Evolutionary conservation across 2,888 invertebrate species (phyloP), one percentile per base, ranked within the genome.

Genomic region (Tetheella fluctuosa): DNA sequence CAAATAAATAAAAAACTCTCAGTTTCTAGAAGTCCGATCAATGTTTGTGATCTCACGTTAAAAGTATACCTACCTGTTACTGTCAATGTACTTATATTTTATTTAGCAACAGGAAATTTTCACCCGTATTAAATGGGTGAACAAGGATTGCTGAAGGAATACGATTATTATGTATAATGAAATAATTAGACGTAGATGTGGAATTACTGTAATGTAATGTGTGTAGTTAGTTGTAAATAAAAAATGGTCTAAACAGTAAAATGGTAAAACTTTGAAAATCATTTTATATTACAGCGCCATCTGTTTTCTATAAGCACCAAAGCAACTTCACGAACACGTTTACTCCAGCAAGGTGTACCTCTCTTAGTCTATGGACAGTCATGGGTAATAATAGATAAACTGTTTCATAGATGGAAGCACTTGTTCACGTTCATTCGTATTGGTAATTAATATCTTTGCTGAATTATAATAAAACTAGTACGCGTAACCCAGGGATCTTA

Each of bases 121-220:
- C 80, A 71, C 56, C 85, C 85, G 0, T 86, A 74, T 60, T 78
- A 66, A 66, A 63, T 85, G 54, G 83, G 79, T 0, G 59, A 71
- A 52, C 72, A 73, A 25, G 85, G 85, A 2, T 20, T 83, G 6
- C 68, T 69, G 54, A 73, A 65, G 34, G 70, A 79, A n/a, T 58
- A 74, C 34, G 76, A 81, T 64, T 65, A 69, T 12, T 17, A 48
- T 48, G 42, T 17, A 2, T 7, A 48, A 17, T 48, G 7, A 48
- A 48, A 17, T 1, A 8, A 20, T 10, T 20, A 1, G 48, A 48
- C 48, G 17, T 17, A 20, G 20, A 48, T 48, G 48, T 48, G 20
- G 48, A n/a, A n/a, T n/a, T n/a, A n/a, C 48, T n/a, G 48, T 20
- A 0, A 48, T 48, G 10, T 48, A 10, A 48, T 48, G 15, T 2